Conservation (phyloP, 2,113 vertebrate genomes). For the Halcyon malimbica region DNA sequence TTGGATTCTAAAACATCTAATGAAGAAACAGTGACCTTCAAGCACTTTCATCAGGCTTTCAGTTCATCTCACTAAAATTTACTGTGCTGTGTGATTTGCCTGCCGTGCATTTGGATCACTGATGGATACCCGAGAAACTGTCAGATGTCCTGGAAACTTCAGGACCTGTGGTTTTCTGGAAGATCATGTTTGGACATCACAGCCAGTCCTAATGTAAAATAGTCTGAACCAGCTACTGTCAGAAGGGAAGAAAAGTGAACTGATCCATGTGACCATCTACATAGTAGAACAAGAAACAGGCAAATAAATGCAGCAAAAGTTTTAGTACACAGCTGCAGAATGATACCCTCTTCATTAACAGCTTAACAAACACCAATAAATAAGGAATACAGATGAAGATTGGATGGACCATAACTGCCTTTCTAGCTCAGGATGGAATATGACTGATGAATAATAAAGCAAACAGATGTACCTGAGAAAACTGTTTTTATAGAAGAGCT, state of each 20-base stretch:
- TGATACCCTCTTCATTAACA: neutral
- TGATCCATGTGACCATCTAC: neutral
- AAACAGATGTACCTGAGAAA: neutral
- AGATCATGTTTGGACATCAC: neutral
- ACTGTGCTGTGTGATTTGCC: neutral
- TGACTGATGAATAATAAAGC: neutral
- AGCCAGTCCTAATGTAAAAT: neutral
- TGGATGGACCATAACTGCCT: neutral
- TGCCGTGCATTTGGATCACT: neutral
- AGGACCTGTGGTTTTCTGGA: neutral
- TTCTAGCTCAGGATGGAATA: neutral
- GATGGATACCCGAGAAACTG: neutral
- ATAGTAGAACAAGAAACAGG: too few species aligned
- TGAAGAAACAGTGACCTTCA: neutral
- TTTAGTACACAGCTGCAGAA: neutral
- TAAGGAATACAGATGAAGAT: neutral
- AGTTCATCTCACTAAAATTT: neutral
- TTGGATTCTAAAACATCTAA: neutral
- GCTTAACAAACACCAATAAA: neutral
- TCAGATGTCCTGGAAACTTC: neutral
- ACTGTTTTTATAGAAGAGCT: neutral
- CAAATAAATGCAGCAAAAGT: neutral
- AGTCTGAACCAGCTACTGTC: neutral
- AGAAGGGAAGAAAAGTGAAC: neutral
- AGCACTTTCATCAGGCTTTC: neutral